A percentile compares a stretch with the other conserved stretches of the same genome.
Conservation (phyloP, 23 tunicate species). For the Styela clava region DNA sequence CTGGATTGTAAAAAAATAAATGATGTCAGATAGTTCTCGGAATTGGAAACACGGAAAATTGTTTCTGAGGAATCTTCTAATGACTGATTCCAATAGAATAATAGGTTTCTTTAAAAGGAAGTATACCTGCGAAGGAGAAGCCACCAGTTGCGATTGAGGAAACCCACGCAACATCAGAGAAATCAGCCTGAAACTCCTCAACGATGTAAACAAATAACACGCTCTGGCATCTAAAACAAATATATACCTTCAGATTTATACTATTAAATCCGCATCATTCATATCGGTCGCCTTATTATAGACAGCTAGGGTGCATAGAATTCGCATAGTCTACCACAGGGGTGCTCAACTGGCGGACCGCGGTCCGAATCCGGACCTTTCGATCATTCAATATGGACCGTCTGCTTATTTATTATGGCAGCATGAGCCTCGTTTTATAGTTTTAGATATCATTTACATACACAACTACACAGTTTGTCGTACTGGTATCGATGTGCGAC, state of each 20-base stretch:
- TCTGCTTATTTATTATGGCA: too few relatives aligned
- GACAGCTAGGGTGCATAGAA: background rate
- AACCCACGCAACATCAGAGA: slow-evolving; percentile 64
- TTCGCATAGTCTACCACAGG: background rate
- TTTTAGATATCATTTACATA: too few relatives aligned
- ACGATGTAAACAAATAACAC: slow-evolving; percentile 74
- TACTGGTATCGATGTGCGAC: too few relatives aligned
- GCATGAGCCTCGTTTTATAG: too few relatives aligned
- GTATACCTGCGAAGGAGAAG: slow-evolving; percentile 77
- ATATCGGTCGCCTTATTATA: background rate
- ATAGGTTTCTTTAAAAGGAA: too few relatives aligned
- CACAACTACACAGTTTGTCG: too few relatives aligned
- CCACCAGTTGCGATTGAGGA: slow-evolving; percentile 66
- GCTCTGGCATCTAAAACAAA: slow-evolving; percentile 64
- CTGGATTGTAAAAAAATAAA: slow-evolving; percentile 21
- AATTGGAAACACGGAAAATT: background rate
- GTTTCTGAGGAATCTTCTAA: too few relatives aligned
- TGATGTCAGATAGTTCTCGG: background rate
- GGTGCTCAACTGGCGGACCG: too few relatives aligned
- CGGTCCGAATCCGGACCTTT: too few relatives aligned
- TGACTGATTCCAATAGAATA: too few relatives aligned
- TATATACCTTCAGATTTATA: background rate
- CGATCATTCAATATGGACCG: too few relatives aligned
- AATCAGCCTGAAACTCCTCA: slow-evolving; percentile 50
- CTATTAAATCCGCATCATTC: background rate